These are phyloP conservation scores for Desoria tigrina DNA, from an alignment of 2,888 invertebrate genomes.

Conservation along the genomic window DNA sequence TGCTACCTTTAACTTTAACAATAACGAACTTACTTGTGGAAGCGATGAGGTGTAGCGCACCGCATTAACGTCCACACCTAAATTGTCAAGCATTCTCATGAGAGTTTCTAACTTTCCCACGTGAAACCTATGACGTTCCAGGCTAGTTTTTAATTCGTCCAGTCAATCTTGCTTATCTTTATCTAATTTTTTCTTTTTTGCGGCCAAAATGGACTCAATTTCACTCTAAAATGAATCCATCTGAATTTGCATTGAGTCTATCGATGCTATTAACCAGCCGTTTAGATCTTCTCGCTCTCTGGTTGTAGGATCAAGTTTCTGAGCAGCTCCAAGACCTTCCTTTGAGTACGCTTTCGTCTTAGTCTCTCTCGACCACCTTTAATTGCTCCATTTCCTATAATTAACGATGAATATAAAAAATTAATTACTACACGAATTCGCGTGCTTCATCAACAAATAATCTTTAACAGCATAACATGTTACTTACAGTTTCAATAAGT, in stretches of 20 bases:
- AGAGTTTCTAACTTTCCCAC: conserved; percentile 94
- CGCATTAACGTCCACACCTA: conserved; percentile 93
- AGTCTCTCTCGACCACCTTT: conserved; percentile 98
- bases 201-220: conserved; percentile 85
- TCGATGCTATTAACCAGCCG: conserved; percentile 88
- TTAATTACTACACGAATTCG: no score
- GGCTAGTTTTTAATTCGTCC: conserved; percentile 85
- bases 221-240: conserved; percentile 96
- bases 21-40: background rate
- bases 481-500: conserved; percentile 95
- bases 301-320: conserved; percentile 97
- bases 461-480: background rate
- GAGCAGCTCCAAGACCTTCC: conserved; percentile 97
- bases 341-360: conserved; percentile 99
- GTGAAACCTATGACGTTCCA: conserved; percentile 96
- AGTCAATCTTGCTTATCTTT: conserved; percentile 95
- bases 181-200: conserved; percentile 93
- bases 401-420: conserved; percentile 17
- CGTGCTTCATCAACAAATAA: background rate
- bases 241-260: conserved; percentile 89
- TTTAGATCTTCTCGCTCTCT: conserved; percentile 95
- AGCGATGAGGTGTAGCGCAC: conserved; percentile 59
- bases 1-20: no score
- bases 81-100: conserved; percentile 93
- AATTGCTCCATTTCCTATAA: conserved; percentile 99